Evolutionary conservation across 64 coral and sea anemone species (phyloP).

Genomic region (Orbicella faveolata): DNA sequence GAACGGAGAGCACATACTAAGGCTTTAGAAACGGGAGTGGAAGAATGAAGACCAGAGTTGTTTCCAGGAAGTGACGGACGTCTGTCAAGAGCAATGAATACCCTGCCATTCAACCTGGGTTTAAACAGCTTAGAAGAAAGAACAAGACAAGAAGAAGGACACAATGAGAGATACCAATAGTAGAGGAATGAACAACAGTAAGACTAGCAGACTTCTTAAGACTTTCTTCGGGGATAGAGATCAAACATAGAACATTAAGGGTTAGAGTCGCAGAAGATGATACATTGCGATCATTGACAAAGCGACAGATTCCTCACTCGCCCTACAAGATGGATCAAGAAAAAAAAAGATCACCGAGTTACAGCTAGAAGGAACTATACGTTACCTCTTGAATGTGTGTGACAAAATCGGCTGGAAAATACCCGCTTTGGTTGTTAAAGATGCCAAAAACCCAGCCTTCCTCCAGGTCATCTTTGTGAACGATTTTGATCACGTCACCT

Average conservation of each 20-base stretch:
- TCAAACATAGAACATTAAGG: too few relatives aligned
- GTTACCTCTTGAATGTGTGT: constrained; percentile 95
- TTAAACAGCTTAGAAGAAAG: constrained; percentile 25
- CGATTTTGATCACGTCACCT: constrained; percentile 95
- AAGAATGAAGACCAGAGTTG: background rate
- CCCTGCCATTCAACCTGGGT: background rate
- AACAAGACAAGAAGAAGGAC: background rate
- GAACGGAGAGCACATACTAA: background rate
- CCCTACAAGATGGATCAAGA: background rate
- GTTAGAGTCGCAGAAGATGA: too few relatives aligned
- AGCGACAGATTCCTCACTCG: too few relatives aligned
- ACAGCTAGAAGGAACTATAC: background rate
- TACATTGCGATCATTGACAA: too few relatives aligned
- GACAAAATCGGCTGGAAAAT: constrained; percentile 94
- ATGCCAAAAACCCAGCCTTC: constrained; percentile 90
- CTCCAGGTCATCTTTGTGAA: constrained; percentile 74
- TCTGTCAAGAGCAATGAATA: constrained; percentile 12
- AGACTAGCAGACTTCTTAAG: background rate
- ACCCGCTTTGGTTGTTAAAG: constrained; percentile 68
- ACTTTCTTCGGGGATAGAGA: background rate
- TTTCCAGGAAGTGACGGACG: background rate
- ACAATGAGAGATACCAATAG: background rate
- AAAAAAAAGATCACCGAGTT: background rate
- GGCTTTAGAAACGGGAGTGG: background rate
- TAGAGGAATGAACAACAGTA: background rate